Evolutionary conservation across 2,888 invertebrate genomes (phyloP).

Genomic region (Stenurella melanura): DNA sequence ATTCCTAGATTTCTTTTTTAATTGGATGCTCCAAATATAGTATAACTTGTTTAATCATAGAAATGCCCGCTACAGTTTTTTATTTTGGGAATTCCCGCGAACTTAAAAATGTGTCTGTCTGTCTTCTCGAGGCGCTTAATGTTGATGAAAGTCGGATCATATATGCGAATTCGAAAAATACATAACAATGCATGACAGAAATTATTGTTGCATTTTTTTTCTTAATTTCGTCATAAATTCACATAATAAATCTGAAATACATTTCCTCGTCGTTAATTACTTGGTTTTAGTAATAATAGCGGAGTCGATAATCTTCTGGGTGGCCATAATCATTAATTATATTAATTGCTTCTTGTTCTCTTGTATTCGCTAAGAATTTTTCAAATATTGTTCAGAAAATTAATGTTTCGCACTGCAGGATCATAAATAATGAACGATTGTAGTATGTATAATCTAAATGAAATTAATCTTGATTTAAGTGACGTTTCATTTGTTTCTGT

Average conservation of each 20-base stretch:
- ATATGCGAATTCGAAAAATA: neutral
- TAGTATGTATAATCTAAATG: slow-evolving; percentile 22
- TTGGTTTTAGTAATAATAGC: neutral
- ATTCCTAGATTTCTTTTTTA: too few relatives aligned
- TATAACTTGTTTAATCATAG: too few relatives aligned
- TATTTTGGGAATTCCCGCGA: too few relatives aligned
- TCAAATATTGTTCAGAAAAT: slow-evolving; percentile 38
- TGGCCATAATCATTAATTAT: slow-evolving; percentile 36
- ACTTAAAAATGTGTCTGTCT: too few relatives aligned
- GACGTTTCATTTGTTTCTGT: slow-evolving; percentile 37
- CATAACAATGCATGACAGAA: neutral
- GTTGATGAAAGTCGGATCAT: neutral
- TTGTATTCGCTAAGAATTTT: slow-evolving; percentile 34
- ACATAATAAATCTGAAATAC: neutral
- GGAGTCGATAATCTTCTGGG: slow-evolving; percentile 7
- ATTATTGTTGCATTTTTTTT: neutral
- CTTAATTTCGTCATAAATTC: neutral
- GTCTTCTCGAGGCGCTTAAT: neutral
- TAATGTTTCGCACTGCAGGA: slow-evolving; percentile 35
- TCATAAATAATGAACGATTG: slow-evolving; percentile 31
- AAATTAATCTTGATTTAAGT: slow-evolving; percentile 40
- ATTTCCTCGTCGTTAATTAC: slow-evolving; percentile 7
- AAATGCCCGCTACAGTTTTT: too few relatives aligned
- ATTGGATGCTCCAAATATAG: too few relatives aligned
- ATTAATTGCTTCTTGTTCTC: slow-evolving; percentile 37